Conservation (phyloP, 2,888 invertebrate genomes). For the Lasioglossum vierecki region DNA sequence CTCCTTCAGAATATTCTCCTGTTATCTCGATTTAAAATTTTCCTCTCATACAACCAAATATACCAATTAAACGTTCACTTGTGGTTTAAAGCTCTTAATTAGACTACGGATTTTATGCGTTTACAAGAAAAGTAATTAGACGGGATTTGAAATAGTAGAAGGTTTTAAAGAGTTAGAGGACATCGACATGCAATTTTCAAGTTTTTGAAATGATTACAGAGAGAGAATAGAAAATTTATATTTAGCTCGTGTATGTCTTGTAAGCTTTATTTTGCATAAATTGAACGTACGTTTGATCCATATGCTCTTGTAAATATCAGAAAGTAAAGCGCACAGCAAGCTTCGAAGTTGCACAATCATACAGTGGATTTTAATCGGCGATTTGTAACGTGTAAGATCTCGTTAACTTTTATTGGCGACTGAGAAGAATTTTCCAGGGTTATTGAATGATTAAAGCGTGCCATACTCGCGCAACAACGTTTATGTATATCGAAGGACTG, state of each 20-base stretch:
- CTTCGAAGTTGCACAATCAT: neutral
- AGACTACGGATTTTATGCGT: neutral
- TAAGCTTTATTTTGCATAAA: too few species aligned
- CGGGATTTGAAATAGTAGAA: too few species aligned
- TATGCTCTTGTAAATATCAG: too few species aligned
- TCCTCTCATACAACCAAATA: neutral
- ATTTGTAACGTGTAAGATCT: neutral
- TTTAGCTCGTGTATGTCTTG: too few species aligned
- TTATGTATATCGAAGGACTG: conserved; percentile 20
- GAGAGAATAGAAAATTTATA: too few species aligned
- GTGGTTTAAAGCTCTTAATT: too few species aligned
- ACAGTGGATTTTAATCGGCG: neutral
- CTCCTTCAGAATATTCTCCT: neutral
- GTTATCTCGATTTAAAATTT: neutral
- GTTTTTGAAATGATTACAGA: too few species aligned
- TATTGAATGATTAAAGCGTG: conserved; percentile 3
- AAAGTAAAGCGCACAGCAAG: neutral
- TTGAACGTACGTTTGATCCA: too few species aligned
- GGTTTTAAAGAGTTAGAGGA: too few species aligned
- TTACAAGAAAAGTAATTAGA: neutral
- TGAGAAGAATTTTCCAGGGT: neutral
- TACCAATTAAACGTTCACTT: neutral
- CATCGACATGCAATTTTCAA: too few species aligned
- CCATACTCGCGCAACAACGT: conserved; percentile 28
- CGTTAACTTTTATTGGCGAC: neutral